Evolutionary conservation across 2,888 invertebrate genomes (phyloP).

Genomic region (Microdon myrmicae): DNA sequence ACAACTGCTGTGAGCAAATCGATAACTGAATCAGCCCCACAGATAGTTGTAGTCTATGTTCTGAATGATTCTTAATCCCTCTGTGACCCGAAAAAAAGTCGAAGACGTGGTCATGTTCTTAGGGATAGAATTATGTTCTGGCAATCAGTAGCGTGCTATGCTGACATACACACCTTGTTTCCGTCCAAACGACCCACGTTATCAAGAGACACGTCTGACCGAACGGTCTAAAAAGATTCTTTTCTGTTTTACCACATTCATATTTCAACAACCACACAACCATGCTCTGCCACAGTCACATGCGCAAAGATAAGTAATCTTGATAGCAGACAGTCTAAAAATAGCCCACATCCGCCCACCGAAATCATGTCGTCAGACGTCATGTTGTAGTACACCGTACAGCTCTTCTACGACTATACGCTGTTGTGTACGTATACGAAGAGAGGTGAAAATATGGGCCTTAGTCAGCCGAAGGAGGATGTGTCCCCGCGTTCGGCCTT

Average conservation of each 20-base stretch:
- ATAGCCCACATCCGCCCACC: conserved; percentile 47
- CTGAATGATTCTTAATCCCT: too few relatives aligned
- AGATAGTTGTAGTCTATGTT: too few relatives aligned
- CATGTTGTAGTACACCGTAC: conserved; percentile 5
- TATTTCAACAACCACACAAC: too few relatives aligned
- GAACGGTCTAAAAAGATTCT: too few relatives aligned
- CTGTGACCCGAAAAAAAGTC: too few relatives aligned
- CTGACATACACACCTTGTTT: conserved; percentile 28
- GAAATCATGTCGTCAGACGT: conserved; percentile 45
- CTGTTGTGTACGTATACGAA: not conserved
- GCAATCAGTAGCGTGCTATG: conserved; percentile 6
- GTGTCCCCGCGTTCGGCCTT: not conserved
- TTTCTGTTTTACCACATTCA: too few relatives aligned
- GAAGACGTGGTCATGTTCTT: too few relatives aligned
- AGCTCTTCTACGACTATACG: conserved; percentile 4
- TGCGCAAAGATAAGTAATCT: conserved; percentile 25
- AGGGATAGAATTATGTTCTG: conserved; percentile 36
- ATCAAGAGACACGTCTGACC: conserved; percentile 28
- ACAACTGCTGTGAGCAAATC: conserved; percentile 1
- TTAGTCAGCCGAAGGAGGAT: conserved; percentile 2
- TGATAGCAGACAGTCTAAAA: conserved; percentile 41
- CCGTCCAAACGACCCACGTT: conserved; percentile 43
- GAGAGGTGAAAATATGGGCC: not conserved
- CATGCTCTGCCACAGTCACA: conserved; percentile 19
- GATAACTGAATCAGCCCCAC: too few relatives aligned